Evolutionary conservation across 2,888 invertebrate species (phyloP).

Genomic region (Entomobrya multifasciata): DNA sequence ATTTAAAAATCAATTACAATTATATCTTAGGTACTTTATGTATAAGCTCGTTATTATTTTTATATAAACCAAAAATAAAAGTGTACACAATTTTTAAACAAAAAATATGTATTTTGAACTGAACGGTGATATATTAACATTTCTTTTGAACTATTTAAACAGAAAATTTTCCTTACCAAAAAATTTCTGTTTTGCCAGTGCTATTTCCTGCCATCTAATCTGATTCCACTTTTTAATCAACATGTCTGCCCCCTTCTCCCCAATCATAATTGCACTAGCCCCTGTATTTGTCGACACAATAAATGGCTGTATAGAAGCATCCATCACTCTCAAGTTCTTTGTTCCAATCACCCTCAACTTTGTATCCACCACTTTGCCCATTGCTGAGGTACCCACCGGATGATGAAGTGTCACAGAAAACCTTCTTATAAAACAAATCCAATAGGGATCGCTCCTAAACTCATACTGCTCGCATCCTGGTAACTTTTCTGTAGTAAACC

Average conservation of each 20-base stretch:
- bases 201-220: too few relatives aligned
- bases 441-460: slow-evolving; percentile 68
- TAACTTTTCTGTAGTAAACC: slow-evolving; percentile 62
- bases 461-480: slow-evolving; percentile 70
- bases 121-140: too few relatives aligned
- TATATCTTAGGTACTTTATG: too few relatives aligned
- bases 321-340: slow-evolving; percentile 58
- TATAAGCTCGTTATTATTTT: too few relatives aligned
- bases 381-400: slow-evolving; percentile 60
- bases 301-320: slow-evolving; percentile 62
- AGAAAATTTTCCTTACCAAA: too few relatives aligned
- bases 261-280: slow-evolving; percentile 68
- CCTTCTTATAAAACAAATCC: slow-evolving; percentile 57
- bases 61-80: too few relatives aligned
- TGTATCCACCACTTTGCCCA: slow-evolving; percentile 57
- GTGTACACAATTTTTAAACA: too few relatives aligned
- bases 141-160: too few relatives aligned
- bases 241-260: slow-evolving; percentile 69
- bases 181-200: too few relatives aligned
- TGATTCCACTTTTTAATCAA: slow-evolving; percentile 26
- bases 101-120: too few relatives aligned
- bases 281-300: slow-evolving; percentile 60
- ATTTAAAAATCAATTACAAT: too few relatives aligned
- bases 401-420: slow-evolving; percentile 68
- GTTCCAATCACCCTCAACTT: slow-evolving; percentile 54